phyloP scores from a whole-genome alignment of 2,797 vertebrate species.

The Ptychobarbus kaznakovi region DNA sequence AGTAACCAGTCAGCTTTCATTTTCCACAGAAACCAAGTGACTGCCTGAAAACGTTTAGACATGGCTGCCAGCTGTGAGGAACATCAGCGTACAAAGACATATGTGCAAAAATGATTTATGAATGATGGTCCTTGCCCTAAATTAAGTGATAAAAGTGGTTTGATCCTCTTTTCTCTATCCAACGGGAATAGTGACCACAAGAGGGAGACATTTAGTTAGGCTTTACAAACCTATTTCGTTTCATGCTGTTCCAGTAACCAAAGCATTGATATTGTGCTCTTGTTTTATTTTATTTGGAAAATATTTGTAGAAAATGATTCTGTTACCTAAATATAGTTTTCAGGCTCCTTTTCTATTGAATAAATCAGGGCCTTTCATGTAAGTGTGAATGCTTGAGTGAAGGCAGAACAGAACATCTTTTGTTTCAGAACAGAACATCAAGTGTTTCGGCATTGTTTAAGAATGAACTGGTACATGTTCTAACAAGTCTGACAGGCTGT shows the following conservation, averaged over 20 bases:
- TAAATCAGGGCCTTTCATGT: constrained; percentile 48
- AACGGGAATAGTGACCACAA: constrained; percentile 59
- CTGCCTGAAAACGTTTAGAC: constrained; percentile 40
- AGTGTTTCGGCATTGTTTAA: constrained; percentile 63
- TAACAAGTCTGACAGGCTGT: constrained; percentile 50
- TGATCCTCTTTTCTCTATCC: too few relatives aligned
- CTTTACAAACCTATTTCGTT: not conserved
- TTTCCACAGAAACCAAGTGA: constrained; percentile 47
- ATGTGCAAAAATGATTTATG: not conserved
- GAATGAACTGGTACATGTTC: constrained; percentile 55
- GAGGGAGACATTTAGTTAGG: constrained; percentile 71
- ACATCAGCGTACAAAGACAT: constrained; percentile 10
- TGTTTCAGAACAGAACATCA: constrained; percentile 41
- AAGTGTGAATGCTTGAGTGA: not conserved
- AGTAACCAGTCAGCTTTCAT: constrained; percentile 61
- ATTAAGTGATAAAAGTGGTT: not conserved
- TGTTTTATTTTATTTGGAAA: not conserved
- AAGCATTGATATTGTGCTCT: not conserved
- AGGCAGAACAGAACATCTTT: constrained; percentile 43
- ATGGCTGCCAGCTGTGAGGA: constrained; percentile 16
- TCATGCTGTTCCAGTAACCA: not conserved
- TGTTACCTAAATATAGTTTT: not conserved
- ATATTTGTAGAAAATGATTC: not conserved
- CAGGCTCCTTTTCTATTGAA: constrained; percentile 41
- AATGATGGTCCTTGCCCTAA: not conserved